Conservation (phyloP, 2,113 vertebrate genomes). For the Tachysurus vachellii region DNA sequence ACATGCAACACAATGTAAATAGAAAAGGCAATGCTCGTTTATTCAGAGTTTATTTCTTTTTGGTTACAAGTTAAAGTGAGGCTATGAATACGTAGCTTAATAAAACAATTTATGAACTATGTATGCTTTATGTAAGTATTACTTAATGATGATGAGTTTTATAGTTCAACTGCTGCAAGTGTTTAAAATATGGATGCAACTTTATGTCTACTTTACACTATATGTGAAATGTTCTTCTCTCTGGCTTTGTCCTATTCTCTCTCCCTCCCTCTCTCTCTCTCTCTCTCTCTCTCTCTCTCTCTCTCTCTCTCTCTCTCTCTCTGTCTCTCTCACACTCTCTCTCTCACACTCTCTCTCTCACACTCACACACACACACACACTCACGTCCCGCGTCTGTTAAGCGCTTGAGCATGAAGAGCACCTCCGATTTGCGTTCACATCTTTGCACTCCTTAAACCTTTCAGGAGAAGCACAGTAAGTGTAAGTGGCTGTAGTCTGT, state of each 20-base stretch:
- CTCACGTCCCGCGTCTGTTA: conserved; percentile 62
- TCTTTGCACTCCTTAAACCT: conserved; percentile 38
- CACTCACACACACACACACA: background rate
- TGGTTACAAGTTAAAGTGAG: background rate
- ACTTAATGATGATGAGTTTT: background rate
- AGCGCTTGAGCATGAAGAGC: conserved; percentile 78
- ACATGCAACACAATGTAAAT: background rate
- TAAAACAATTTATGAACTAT: background rate
- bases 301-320: conserved; percentile 50
- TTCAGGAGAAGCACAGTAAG: conserved; percentile 28
- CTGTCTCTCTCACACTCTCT: conserved; percentile 15
- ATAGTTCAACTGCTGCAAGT: background rate
- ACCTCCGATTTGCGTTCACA: conserved; percentile 69
- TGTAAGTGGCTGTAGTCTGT: conserved; percentile 27
- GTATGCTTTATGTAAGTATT: background rate
- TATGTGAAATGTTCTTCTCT: background rate
- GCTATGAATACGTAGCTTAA: background rate
- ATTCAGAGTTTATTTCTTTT: background rate
- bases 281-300: conserved; percentile 51
- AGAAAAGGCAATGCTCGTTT: too few relatives aligned
- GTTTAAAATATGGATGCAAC: background rate
- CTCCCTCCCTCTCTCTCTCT: conserved; percentile 49
- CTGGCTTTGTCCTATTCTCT: conserved; percentile 56
- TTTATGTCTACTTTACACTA: background rate
- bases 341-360: conserved; percentile 46